Evolutionary conservation across 2,113 vertebrate species (phyloP).

Genomic region (Stegastes partitus): DNA sequence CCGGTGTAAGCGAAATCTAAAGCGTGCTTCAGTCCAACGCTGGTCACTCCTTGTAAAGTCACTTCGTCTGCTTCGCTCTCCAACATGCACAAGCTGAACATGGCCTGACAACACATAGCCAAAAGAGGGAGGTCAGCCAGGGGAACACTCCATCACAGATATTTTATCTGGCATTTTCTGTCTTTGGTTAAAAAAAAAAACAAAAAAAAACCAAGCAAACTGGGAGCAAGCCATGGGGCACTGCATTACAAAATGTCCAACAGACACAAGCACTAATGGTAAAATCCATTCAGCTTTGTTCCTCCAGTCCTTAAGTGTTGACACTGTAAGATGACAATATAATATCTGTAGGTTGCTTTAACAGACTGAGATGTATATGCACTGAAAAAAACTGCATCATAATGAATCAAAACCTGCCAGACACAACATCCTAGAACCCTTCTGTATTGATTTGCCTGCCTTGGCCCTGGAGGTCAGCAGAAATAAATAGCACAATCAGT

Average conservation of each 20-base stretch:
- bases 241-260: not conserved
- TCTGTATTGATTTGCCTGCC: slow-evolving; percentile 53
- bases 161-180: not conserved
- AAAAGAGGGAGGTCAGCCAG: slow-evolving; percentile 41
- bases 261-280: not conserved
- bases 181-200: slow-evolving; percentile 21
- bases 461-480: slow-evolving; percentile 52
- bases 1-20: slow-evolving; percentile 98
- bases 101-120: slow-evolving; percentile 86
- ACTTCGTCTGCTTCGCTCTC: slow-evolving; percentile 98
- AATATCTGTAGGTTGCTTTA: slow-evolving; percentile 2
- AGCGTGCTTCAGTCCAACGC: slow-evolving; percentile 94
- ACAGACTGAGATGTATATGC: slow-evolving; percentile 2
- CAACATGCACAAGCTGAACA: slow-evolving; percentile 99
- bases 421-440: slow-evolving; percentile 31
- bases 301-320: not conserved
- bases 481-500: slow-evolving; percentile 65
- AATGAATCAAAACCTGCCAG: slow-evolving; percentile 47
- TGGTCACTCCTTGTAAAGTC: slow-evolving; percentile 94
- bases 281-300: slow-evolving; percentile 30
- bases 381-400: slow-evolving; percentile 5
- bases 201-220: not conserved
- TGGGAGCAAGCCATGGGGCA: not conserved
- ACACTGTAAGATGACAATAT: slow-evolving; percentile 21
- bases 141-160: slow-evolving; percentile 17